phyloP scores from a whole-genome alignment of 2,797 vertebrate species.

The Girardinus metallicus region DNA sequence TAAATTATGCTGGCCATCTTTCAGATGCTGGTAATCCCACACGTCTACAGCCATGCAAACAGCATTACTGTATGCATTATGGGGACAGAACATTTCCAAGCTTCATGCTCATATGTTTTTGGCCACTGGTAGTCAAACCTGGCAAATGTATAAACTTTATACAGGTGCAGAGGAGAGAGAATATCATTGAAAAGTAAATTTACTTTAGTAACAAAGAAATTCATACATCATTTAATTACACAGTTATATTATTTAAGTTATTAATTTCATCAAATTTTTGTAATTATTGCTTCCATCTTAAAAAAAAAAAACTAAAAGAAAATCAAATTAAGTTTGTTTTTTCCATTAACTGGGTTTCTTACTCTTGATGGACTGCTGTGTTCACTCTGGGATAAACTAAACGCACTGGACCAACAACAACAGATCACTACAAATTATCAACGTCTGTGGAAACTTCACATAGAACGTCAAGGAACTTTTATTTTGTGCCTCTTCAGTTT shows the following conservation, averaged over 20 bases:
- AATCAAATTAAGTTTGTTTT: background rate
- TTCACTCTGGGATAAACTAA: background rate
- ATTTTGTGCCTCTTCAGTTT: background rate
- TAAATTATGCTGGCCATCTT: slow-evolving; percentile 38
- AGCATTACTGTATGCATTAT: slow-evolving; percentile 1
- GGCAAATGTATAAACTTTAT: background rate
- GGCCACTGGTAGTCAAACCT: background rate
- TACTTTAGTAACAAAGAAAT: background rate
- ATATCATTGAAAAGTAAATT: background rate
- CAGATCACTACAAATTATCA: background rate
- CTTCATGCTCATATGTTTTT: background rate
- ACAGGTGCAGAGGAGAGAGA: background rate
- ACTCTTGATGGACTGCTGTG: background rate
- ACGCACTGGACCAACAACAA: background rate
- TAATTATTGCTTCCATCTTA: background rate
- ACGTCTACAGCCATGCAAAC: slow-evolving; percentile 22
- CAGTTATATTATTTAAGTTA: background rate
- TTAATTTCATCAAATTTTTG: background rate
- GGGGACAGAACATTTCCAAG: background rate
- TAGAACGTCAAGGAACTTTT: background rate
- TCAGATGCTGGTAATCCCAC: slow-evolving; percentile 30
- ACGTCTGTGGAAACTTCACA: background rate
- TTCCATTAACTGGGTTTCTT: background rate
- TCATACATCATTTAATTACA: background rate
- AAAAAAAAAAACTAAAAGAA: background rate